phyloP scores from a whole-genome alignment of 1,140 invertebrate species.

The Episyrphus balteatus region DNA sequence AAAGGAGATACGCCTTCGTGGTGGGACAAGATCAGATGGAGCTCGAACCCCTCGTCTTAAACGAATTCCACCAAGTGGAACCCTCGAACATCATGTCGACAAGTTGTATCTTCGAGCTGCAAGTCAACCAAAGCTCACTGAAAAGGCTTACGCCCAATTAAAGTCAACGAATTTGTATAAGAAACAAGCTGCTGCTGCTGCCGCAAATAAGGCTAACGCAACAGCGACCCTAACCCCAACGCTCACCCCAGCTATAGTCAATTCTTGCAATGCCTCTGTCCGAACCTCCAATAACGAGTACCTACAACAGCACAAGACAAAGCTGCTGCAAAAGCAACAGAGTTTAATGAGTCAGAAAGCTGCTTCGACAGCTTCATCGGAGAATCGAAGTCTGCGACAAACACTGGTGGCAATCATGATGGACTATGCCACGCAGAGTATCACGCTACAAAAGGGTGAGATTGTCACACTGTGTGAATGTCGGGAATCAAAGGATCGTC shows the following conservation, averaged over 20 bases:
- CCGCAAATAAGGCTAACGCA: background rate
- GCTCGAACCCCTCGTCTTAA: constrained; percentile 38
- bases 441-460: constrained; percentile 58
- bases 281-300: constrained; percentile 28
- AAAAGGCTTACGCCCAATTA: constrained; percentile 33
- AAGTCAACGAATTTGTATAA: constrained; percentile 14
- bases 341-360: constrained; percentile 4
- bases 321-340: constrained; percentile 7
- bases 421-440: constrained; percentile 50
- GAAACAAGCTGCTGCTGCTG: constrained; percentile 12
- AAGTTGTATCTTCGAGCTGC: constrained; percentile 47
- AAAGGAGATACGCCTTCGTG: constrained; percentile 45
- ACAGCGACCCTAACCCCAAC: background rate
- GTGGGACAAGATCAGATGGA: constrained; percentile 44
- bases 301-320: background rate
- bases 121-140: constrained; percentile 30
- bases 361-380: constrained; percentile 4
- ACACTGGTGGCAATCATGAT: constrained; percentile 55
- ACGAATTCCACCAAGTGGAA: constrained; percentile 18
- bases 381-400: constrained; percentile 37
- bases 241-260: constrained; percentile 13
- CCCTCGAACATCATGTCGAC: constrained; percentile 47
- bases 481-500: constrained; percentile 36
- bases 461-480: constrained; percentile 55
- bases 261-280: constrained; percentile 6